Evolutionary conservation across 2,797 vertebrate species (phyloP).

Genomic region (Phrynocephalus vlangalii): DNA sequence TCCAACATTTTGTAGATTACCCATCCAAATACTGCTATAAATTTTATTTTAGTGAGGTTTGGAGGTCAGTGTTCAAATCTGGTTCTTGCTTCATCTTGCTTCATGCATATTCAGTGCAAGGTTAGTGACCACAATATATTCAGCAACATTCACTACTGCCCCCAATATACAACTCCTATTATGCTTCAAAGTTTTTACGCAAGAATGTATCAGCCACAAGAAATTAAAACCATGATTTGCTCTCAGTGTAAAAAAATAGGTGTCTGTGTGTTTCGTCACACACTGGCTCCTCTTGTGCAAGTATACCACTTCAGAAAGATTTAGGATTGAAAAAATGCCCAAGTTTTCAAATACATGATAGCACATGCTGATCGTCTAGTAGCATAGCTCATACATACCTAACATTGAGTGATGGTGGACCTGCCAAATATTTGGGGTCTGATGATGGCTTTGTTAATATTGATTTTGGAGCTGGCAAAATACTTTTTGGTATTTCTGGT

Average conservation of each 20-base stretch:
- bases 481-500: constrained; percentile 62
- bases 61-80: background rate
- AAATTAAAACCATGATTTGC: background rate
- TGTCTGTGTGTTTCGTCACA: background rate
- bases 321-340: background rate
- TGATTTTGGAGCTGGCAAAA: constrained; percentile 84
- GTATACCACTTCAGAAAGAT: background rate
- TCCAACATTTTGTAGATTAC: background rate
- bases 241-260: background rate
- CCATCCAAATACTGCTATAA: background rate
- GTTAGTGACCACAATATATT: background rate
- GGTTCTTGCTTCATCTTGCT: background rate
- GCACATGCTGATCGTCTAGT: background rate
- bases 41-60: background rate
- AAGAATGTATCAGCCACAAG: background rate
- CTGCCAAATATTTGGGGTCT: constrained; percentile 82
- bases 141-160: background rate
- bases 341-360: background rate
- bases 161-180: background rate
- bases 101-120: background rate
- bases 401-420: constrained; percentile 73
- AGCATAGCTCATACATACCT: constrained; percentile 80
- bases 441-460: constrained; percentile 90
- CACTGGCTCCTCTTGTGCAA: background rate
- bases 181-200: background rate